Base-by-base conservation (phyloP, 2,797 vertebrate species). In the Saxicola maurus region DNA sequence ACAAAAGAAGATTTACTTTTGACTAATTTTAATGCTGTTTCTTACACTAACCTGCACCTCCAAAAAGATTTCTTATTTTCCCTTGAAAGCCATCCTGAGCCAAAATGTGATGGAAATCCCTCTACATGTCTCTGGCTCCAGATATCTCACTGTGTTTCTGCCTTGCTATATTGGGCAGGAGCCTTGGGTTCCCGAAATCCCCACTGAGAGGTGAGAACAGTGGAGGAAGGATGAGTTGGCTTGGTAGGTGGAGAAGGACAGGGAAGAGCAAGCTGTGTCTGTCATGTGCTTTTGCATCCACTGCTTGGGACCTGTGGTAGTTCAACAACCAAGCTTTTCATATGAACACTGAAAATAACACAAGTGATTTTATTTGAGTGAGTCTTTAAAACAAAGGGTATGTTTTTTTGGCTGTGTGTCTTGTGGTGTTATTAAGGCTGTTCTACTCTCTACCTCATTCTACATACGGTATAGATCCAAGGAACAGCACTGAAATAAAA, bases 351-450 rank as follows among this genome's bases (percentile, higher is more conserved):
- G 13, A 67, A 72, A 30, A 37, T 64, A 35, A 62, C 20, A 69
- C 20, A 30, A 10, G 5, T 37, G 15, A 13, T 31, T 87, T 85
- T 87, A 27, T 64, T 71, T 66, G 21, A 85, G 37, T 8, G 3
- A 73, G 25, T 48, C 27, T 75, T 37, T 23, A 1, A 6, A 38
- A 78, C 49, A 49, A 45, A 13, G 6, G 7, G 2, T 18, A 2
- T 5, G 0, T 0, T 25, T 52, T 69, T 73, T 6, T 59, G 81
- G 0, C 27, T 67, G 6, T 28, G 2, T 88, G 17, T 53, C 42
- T 68, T 7, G 0, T 62, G 14, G 10, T 65, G 11, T 57, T 78
- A 20, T 19, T 60, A 53, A 80, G 27, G 38, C 27, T 60, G 6
- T 80, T 77, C 80, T 82, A 67, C 17, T 79, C 33, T 17, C 21